phyloP scores from a whole-genome alignment of 2,888 invertebrate species.

The Odontocerum albicorne region DNA sequence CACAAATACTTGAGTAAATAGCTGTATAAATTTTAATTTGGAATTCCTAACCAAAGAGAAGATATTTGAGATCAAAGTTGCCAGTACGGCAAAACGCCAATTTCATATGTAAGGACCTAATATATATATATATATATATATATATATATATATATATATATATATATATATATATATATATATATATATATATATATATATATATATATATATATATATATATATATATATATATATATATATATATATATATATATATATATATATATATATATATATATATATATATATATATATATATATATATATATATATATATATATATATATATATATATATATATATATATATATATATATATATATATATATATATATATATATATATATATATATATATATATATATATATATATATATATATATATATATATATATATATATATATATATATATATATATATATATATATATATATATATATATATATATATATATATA shows the following conservation, averaged over 20 bases:
- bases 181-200: background rate
- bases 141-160: background rate
- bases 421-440: background rate
- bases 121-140: background rate
- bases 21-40: too few relatives aligned
- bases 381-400: background rate
- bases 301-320: background rate
- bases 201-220: background rate
- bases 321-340: background rate
- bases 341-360: background rate
- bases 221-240: background rate
- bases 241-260: background rate
- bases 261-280: background rate
- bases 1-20: too few relatives aligned
- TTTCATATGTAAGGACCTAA: background rate
- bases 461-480: background rate
- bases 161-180: background rate
- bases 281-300: background rate
- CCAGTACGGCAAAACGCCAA: too few relatives aligned
- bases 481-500: background rate
- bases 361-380: background rate
- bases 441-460: background rate
- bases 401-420: background rate
- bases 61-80: too few relatives aligned
- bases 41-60: too few relatives aligned